Evolutionary conservation across 1,140 invertebrate genomes (phyloP).

Genomic region (Drosophila setifemur): DNA sequence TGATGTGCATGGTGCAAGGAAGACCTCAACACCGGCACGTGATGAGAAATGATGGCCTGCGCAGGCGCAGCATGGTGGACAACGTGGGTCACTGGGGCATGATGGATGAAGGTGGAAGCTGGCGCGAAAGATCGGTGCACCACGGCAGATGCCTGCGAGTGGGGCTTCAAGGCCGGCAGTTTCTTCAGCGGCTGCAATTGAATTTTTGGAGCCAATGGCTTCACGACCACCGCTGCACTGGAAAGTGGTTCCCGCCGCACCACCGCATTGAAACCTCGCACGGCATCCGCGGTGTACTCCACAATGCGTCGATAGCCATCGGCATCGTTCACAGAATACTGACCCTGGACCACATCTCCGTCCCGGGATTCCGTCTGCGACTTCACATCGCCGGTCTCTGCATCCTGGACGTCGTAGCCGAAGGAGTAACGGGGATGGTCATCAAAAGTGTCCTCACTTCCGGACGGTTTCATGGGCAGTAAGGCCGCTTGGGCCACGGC

Average conservation of each 20-base stretch:
- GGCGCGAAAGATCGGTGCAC: conserved; percentile 51
- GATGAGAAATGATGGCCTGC: conserved; percentile 50
- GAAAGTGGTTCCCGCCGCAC: conserved; percentile 81
- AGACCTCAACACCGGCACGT: conserved; percentile 56
- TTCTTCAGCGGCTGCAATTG: conserved; percentile 16
- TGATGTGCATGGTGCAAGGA: conserved; percentile 46
- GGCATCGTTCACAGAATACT: conserved; percentile 78
- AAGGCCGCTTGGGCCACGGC: conserved; percentile 39
- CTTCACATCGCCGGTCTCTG: conserved; percentile 84
- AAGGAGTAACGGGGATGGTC: conserved; percentile 84
- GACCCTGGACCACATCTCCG: conserved; percentile 85
- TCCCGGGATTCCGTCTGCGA: conserved; percentile 84
- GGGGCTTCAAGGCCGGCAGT: conserved; percentile 24
- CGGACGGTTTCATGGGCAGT: conserved; percentile 21
- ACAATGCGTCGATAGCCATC: conserved; percentile 80
- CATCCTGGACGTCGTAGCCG: conserved; percentile 83
- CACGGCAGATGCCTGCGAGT: conserved; percentile 27
- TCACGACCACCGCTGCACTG: conserved; percentile 7
- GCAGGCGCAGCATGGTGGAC: conserved; percentile 54
- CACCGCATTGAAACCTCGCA: conserved; percentile 80
- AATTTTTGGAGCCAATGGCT: conserved; percentile 21
- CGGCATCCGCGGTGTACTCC: conserved; percentile 77
- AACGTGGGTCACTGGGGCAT: conserved; percentile 64
- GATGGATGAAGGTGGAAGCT: conserved; percentile 55
- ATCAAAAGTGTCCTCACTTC: conserved; percentile 57